Base-by-base conservation (phyloP, 2,113 vertebrate species). In the Clinocottus analis region DNA sequence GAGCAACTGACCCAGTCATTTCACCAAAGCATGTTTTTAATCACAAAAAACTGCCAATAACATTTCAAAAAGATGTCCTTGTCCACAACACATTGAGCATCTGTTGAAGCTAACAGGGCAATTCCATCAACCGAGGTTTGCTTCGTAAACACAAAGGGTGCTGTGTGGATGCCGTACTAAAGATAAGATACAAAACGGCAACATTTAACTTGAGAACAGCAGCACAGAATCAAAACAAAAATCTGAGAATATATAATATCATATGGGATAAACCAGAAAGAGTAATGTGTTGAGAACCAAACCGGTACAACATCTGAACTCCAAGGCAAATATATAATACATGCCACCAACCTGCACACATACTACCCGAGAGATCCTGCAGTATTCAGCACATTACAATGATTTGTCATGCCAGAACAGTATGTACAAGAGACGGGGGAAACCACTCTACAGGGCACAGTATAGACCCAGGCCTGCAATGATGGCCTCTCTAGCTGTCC, bases 351-450 rank as follows among this genome's bases (percentile, higher is more conserved):
- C 19, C 33, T 19, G 29, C 58, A 61, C 14, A 59, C 35, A 12
- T 21, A 25, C 27, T 19, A 53, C 58, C 19, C 5, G 21, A 29
- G 3, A 45, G 33, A 66, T 65, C 67, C 72, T 73, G 31, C 53
- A 33, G 55, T 17, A 59, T 43, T 45, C 1, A 19, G 76, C 80
- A 43, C 7, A 72, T 60, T 58, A 69, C 35, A 37, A 37, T 14
- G 72, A 82, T 87, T 72, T 77, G 81, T 13, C 51, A 47, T 79
- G 75, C 82, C 55, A 65, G 56, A 81, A 17, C n/a, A 56, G 77
- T 43, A 19, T 16, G 17, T 66, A 49, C n/a, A 63, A 56, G 9
- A 1, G 19, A 55, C 17, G n/a, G 19, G 29, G 51, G 25, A 55
- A 61, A 68, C 35, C 56, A 25, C 49, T 16, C 61, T 19, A 10